Percentiles rank a stretch among this genome's conserved stretches.
Conservation (phyloP, 1,140 invertebrate species). For the Zelostemma sp. region DNA sequence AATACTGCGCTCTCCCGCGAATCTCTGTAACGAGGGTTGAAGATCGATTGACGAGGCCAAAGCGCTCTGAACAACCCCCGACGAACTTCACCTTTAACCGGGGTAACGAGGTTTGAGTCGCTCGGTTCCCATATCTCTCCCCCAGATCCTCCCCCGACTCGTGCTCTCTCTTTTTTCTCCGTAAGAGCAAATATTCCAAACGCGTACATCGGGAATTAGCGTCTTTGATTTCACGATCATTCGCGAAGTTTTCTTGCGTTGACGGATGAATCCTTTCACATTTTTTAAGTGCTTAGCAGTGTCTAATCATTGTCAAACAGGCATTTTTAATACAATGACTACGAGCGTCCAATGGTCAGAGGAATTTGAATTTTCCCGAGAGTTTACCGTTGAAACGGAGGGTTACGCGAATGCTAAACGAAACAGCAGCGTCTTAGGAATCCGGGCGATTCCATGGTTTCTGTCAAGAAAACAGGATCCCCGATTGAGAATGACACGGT, state of each 20-base stretch:
- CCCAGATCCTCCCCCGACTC: conserved; percentile 29
- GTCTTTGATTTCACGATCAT: too few relatives aligned
- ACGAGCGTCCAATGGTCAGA: conserved; percentile 49
- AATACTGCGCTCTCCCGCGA: conserved; percentile 7
- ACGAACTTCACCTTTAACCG: conserved; percentile 36
- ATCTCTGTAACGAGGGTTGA: conserved; percentile 30
- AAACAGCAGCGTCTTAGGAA: conserved; percentile 62
- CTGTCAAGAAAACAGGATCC: conserved; percentile 62
- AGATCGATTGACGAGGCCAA: conserved; percentile 26
- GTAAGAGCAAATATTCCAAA: conserved; percentile 42
- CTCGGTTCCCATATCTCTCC: too few relatives aligned
- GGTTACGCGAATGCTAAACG: conserved; percentile 32
- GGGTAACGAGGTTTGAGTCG: conserved; percentile 32
- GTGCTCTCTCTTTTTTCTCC: conserved; percentile 45
- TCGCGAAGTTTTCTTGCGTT: too few relatives aligned
- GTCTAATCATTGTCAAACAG: conserved; percentile 55
- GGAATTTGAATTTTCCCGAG: conserved; percentile 63
- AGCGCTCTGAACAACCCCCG: conserved; percentile 18
- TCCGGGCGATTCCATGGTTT: conserved; percentile 55
- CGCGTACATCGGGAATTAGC: too few relatives aligned
- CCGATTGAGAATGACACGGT: conserved; percentile 64
- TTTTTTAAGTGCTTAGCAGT: too few relatives aligned
- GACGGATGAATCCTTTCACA: too few relatives aligned
- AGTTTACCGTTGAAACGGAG: conserved; percentile 27
- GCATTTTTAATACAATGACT: conserved; percentile 65